Evolutionary conservation across 2,888 invertebrate genomes (phyloP), one percentile per base, ranked within the genome.

Genomic region (Oscheius sp.): DNA sequence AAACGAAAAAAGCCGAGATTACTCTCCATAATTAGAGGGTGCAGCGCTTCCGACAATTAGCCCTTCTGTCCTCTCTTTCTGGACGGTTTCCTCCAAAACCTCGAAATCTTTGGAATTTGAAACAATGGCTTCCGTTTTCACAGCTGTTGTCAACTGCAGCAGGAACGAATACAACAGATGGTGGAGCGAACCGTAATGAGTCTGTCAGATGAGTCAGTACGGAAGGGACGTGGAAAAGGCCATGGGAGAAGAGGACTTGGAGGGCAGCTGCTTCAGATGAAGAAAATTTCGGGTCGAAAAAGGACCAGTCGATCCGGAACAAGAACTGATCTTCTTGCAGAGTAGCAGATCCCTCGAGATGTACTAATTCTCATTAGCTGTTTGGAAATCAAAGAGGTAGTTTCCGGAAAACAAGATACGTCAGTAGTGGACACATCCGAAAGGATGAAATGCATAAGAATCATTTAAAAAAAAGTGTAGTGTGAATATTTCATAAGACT

Each of bases 91-190:
- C 58, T 5, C 58, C 58, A 11, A 7, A 42, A 42, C 37, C 33
- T 60, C 35, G 60, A 60, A n/a, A 63, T 47, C 68, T 55, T 68
- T 55, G 55, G 68, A 53, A 68, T 68, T 68, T 68, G 68, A 68
- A 68, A 68, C 68, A 68, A 68, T 55, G 55, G 33, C 51, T 32
- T 65, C 2, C 55, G 55, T 68, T 68, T 53, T 68, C 33, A 35
- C 68, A 68, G 68, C 68, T 68, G 68, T 35, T 35, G 68, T 55
- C 55, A 37, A 63, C 51, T 13, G 70, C 48, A 68, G 58, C 50
- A 68, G 62, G 13, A 68, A 21, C 47, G 55, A 47, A 50, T 4
- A 63, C 53, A 60, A 48, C 53, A 70, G 75, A 55, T 55, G 70
- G 57, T 57, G 50, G 53, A 75, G 50, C 21, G 33, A 55, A 70